Evolutionary conservation across 2,797 vertebrate species (phyloP).

Genomic region (Premnoplex brunnescens): DNA sequence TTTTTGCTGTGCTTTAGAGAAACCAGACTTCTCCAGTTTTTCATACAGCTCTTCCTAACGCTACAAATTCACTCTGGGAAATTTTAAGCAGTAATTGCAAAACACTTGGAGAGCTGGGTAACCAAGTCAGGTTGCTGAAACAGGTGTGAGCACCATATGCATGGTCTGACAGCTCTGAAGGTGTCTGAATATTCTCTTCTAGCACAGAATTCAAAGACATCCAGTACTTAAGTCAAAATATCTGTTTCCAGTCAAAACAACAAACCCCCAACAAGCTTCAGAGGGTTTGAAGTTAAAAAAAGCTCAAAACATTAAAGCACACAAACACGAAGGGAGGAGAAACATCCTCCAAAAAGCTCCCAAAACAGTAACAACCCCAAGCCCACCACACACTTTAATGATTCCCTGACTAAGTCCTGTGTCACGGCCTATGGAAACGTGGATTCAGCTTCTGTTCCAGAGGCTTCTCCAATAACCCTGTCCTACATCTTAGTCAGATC

Average conservation of each 20-base stretch:
- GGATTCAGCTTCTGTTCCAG: neutral
- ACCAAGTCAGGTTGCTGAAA: neutral
- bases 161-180: neutral
- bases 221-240: constrained; percentile 4
- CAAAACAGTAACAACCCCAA: neutral
- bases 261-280: neutral
- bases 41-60: neutral
- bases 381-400: fast-evolving
- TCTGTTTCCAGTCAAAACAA: constrained; percentile 41
- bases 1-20: neutral
- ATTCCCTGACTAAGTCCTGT: neutral
- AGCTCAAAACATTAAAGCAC: neutral
- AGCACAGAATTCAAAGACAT: neutral
- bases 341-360: neutral
- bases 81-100: neutral
- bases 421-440: fast-evolving
- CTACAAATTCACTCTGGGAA: neutral
- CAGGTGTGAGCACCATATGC: constrained; percentile 4
- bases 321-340: neutral
- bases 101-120: neutral
- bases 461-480: neutral
- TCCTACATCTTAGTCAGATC: neutral
- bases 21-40: neutral
- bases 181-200: neutral
- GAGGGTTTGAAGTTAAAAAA: neutral